Percentiles rank a stretch among this genome's conserved stretches.
These are phyloP conservation scores for Phalacrocorax aristotelis DNA, from an alignment of 2,113 vertebrate species.

Conservation along the genomic window DNA sequence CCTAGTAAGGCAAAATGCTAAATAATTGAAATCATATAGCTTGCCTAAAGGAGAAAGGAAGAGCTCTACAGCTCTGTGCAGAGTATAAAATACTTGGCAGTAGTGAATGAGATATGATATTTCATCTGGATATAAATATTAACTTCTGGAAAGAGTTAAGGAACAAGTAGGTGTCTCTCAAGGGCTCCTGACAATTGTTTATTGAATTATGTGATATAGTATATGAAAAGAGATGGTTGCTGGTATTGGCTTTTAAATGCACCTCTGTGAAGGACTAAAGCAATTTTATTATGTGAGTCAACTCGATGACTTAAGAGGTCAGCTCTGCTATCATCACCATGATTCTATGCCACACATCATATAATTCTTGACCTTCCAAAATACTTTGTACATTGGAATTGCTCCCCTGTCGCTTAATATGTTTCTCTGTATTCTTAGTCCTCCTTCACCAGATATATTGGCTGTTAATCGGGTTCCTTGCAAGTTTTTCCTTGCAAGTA, in stretches of 20 bases:
- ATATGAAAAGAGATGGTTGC: neutral
- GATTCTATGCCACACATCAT: neutral
- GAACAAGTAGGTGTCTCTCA: neutral
- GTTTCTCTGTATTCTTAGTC: neutral
- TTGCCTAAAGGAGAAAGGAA: neutral
- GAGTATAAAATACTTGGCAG: neutral
- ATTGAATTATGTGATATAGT: neutral
- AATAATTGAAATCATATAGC: neutral
- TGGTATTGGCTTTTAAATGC: neutral
- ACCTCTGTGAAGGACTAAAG: neutral
- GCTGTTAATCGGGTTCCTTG: neutral
- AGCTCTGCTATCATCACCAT: neutral
- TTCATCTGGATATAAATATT: constrained; percentile 45
- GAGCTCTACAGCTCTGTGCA: neutral
- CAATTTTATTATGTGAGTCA: neutral
- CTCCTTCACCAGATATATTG: neutral
- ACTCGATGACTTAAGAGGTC: neutral
- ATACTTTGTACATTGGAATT: neutral
- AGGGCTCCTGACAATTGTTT: neutral
- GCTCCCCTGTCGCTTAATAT: neutral
- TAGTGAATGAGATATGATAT: neutral
- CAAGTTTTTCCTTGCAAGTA: neutral
- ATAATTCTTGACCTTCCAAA: neutral
- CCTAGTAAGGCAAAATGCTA: neutral
- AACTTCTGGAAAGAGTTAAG: constrained; percentile 30